Percentiles rank a stretch among this genome's conserved stretches.
phyloP scores from a whole-genome alignment of 1,140 invertebrate species.

The Agrypnia vestita region DNA sequence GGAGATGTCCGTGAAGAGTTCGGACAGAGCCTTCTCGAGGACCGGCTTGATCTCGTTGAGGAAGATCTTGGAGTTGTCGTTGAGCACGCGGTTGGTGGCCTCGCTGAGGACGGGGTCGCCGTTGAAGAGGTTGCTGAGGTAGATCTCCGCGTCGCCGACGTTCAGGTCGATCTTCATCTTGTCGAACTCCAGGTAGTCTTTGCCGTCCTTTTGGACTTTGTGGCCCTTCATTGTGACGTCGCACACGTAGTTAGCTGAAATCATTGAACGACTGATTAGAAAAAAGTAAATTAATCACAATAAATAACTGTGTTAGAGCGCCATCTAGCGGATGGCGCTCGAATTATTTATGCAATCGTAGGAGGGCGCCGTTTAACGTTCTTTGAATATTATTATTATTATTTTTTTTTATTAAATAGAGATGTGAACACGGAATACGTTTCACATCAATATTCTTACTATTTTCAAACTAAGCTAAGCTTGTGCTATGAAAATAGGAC shows the following conservation, averaged over 20 bases:
- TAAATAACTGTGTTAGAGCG: no score
- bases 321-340: no score
- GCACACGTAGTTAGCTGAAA: conserved; percentile 77
- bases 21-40: conserved; percentile 75
- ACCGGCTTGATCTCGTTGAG: conserved; percentile 78
- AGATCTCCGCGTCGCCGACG: conserved; percentile 74
- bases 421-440: no score
- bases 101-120: conserved; percentile 77
- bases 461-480: no score
- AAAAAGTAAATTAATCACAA: neutral
- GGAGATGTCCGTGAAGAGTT: conserved; percentile 79
- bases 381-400: no score
- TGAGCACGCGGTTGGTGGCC: conserved; percentile 73
- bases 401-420: no score
- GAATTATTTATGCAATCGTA: no score
- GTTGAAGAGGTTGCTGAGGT: conserved; percentile 80
- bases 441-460: no score
- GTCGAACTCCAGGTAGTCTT: conserved; percentile 75
- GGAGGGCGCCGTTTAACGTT: no score
- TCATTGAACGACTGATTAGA: neutral
- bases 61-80: conserved; percentile 77
- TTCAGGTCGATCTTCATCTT: conserved; percentile 75
- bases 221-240: conserved; percentile 75
- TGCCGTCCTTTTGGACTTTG: conserved; percentile 72
- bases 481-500: no score